Base-by-base conservation (phyloP, 2,888 invertebrate species). In the Troides oblongomaculatus region DNA sequence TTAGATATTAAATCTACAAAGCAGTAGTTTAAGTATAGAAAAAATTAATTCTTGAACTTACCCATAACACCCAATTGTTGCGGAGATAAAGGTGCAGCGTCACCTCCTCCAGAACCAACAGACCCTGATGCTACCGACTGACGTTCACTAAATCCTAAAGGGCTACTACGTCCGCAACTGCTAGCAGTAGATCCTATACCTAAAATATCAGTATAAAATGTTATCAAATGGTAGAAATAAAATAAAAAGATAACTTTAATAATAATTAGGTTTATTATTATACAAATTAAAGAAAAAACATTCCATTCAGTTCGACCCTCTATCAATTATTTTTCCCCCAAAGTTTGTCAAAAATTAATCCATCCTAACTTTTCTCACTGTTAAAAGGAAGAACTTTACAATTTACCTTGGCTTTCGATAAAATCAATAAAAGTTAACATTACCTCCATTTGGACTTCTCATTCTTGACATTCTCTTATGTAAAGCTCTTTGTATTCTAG, bases 11-110 rank as follows among this genome's bases (percentile, higher is more conserved):
- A 50, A 12, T 4, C 1, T 14, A 17, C 3, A 5, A 50, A n/a
- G 18, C 4, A 53, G n/a, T 53, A 18, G 6, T 53, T 18, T 4
- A 50, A 50, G 6, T 53, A 18, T n/a, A n/a, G n/a, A 43, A 67
- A 39, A 39, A 57, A 43, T 60, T 39, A 59, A 56, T 59, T 46
- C 25, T 57, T 64, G n/a, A 68, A 94, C 95, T 95, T 88, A 96
- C 97, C 98, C 95, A 98, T 96, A 43, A 97, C 96, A 71, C 98
- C 98, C 46, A 98, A 93, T 79, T 98, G 97, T 82, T 97, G 97
- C 1, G 97, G 97, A 4, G 97, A 96, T 53, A 97, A 93, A 72
- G 94, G 95, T 1, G 94, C 93, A 53, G 95, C 94, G 74, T 94
- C 94, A 60, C 93, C 93, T 17, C 92, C 92, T 7, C 88, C 92